Conservation (phyloP, 2,888 invertebrate species). For the Steinernema hermaphroditum region DNA sequence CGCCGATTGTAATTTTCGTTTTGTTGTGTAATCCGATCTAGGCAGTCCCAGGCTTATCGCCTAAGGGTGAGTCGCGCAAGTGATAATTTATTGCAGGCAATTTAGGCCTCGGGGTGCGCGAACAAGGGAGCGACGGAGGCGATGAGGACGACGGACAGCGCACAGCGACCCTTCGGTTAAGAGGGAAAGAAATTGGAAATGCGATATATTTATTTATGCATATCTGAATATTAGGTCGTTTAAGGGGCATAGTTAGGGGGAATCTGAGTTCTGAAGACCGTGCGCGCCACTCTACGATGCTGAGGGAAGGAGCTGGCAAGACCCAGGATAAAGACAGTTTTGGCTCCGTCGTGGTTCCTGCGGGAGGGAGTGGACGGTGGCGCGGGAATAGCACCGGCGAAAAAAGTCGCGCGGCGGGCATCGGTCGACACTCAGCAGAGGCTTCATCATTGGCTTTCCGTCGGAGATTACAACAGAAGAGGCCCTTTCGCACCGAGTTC, state of each 20-base stretch:
- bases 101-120: conserved; percentile 20
- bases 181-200: not conserved
- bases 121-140: conserved; percentile 3
- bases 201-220: conserved; percentile 29
- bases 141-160: not conserved
- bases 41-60: conserved; percentile 23
- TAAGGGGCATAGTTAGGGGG: not conserved
- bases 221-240: conserved; percentile 14
- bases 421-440: no score
- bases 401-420: no score
- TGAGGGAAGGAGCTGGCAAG: no score
- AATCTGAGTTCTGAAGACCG: no score
- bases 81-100: conserved; percentile 26
- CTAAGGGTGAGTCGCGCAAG: not conserved
- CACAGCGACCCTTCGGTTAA: not conserved
- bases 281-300: no score
- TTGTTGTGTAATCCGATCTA: conserved; percentile 29
- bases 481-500: no score
- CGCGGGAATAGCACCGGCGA: no score
- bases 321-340: no score
- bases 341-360: no score
- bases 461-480: no score
- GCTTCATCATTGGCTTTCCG: no score
- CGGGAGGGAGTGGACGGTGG: no score
- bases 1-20: conserved; percentile 35